Base-by-base conservation (phyloP, 2,888 invertebrate genomes). In the Apoderus coryli region DNA sequence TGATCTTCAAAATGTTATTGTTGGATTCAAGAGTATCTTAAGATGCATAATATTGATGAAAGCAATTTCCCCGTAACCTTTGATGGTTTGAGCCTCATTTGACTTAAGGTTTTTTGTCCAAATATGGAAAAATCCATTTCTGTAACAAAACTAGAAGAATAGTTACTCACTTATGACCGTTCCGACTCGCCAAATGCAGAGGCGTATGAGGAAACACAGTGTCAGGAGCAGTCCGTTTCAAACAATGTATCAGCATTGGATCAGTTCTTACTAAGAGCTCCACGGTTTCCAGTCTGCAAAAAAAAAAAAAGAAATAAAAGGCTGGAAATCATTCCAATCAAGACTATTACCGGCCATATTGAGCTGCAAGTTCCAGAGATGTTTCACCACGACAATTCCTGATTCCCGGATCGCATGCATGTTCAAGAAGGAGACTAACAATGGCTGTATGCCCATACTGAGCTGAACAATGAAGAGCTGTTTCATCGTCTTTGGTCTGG, bases 341-440 rank as follows among this genome's bases (percentile, higher is more conserved):
- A n/a, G n/a, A n/a, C n/a, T n/a, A n/a, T 61, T 55, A 77, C 77
- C 76, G 71, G 49, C 85, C 86, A 58, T 84, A 86, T 60, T 92
- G 88, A 30, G 90, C 85, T 5, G 95, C 93, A 36, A 96, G 69
- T 57, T 96, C 95, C 48, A 96, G 63, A 1, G 93, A 82, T 16
- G 89, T 88, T 57, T 93, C 93, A 31, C 85, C 84, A 36, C 79
- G 75, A 44, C 71, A 72, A 59, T 92, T 92, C 43, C 78, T 72
- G 50, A 89, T 76, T 43, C 78, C 76, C 25, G 90, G 85, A 64
- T 93, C 86, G 46, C 89, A 89, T 37, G 80, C 78, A 50, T 79
- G 73, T 45, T 81, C 74, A 44, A 93, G 62, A 43, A 93, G 69
- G 49, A 82, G 72, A 25, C 74, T 72, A 30, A 92, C 79, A 27